Conservation (phyloP, 2,113 vertebrate species). For the Cercocebus atys region DNA sequence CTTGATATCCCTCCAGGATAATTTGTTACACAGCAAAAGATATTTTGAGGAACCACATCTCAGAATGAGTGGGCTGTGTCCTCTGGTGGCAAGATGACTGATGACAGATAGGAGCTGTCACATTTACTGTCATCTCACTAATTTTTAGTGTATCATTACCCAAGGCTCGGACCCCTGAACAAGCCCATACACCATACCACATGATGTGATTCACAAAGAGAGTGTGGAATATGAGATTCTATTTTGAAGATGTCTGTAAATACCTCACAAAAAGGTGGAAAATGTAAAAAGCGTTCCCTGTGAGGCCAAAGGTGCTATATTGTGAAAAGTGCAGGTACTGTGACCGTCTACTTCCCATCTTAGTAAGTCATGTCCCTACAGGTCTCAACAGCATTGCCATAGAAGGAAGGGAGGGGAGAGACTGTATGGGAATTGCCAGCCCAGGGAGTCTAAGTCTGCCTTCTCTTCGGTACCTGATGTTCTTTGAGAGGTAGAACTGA, state of each 20-base stretch:
- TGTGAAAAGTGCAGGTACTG: not conserved
- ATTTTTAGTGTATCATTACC: not conserved
- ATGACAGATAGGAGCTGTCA: not conserved
- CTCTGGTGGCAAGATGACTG: not conserved
- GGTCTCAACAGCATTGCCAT: rapidly evolving
- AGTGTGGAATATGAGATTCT: not conserved
- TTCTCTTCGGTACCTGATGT: not conserved
- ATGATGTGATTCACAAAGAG: not conserved
- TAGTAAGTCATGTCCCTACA: rapidly evolving
- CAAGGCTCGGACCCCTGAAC: not conserved
- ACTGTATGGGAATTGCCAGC: rapidly evolving
- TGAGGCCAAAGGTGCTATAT: not conserved
- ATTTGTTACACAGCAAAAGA: not conserved
- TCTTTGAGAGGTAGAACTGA: not conserved
- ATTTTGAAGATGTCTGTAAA: not conserved
- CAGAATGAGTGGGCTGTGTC: not conserved
- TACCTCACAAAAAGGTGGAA: not conserved
- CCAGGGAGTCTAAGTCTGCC: rapidly evolving
- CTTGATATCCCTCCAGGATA: not conserved
- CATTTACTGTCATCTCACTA: not conserved
- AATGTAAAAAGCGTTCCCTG: not conserved
- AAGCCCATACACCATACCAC: not conserved
- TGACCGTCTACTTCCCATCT: not conserved
- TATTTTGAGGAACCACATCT: not conserved
- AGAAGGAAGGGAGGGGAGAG: not conserved